Evolutionary conservation across 2,113 vertebrate species (phyloP), one percentile per base, ranked within the genome.

Genomic region (Chunga burmeisteri): DNA sequence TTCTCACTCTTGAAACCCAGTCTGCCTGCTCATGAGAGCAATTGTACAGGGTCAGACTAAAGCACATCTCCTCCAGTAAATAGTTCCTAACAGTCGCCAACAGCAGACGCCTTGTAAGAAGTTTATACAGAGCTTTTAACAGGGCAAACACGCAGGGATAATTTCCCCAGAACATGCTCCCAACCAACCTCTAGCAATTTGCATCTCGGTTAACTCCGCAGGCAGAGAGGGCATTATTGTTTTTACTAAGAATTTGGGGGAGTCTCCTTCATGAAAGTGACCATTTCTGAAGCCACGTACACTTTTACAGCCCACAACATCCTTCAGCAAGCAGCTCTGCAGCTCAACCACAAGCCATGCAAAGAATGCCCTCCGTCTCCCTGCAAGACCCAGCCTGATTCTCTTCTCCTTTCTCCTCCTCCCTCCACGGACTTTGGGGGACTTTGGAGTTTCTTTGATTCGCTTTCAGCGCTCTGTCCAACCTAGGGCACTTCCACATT

Each of bases 361-460:
- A 27, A 78, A 59, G 19, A 88, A 79, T 0, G 0, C 2, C 5
- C 32, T 70, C 42, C 6, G 1, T 19, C 40, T 68, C 36, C 78
- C 65, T 55, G 13, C 63, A 70, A 66, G 46, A 78, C 22, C 4
- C 34, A 36, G 10, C 1, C 1, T 13, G 30, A 53, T 58, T 68
- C 44, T 85, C 25, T 10, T 36, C 47, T 49, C 46, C 32, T 58
- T 88, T 79, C 40, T 90, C 38, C 61, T 88, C 53, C 61, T 56
- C 59, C 27, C 36, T 3, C 0, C 6, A 23, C 4, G 4, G 38
- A 70, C 25, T 38, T 38, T n/a, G n/a, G n/a, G n/a, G n/a, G n/a
- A n/a, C 38, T 80, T n/a, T 0, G 1, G 11, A 17, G 47, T 62
- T 74, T 71, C 46, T 71, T 91, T 78, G 42, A n/a, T 55, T 78